phyloP scores from a whole-genome alignment of 2,113 vertebrate genomes.

The Hucho hucho region DNA sequence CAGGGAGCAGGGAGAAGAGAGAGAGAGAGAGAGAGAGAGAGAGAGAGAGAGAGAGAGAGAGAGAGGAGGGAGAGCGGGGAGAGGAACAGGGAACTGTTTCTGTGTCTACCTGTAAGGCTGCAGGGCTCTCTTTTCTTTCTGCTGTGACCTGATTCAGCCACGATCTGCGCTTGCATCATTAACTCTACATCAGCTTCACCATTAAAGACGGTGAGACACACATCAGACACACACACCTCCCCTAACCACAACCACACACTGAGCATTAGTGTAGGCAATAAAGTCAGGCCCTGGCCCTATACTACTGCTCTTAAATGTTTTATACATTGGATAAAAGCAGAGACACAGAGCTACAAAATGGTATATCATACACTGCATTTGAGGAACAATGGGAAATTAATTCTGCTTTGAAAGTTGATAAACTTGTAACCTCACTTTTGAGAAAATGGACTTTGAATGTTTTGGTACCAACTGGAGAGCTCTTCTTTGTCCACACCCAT shows the following conservation, averaged over 20 bases:
- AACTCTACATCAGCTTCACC: conserved; percentile 49
- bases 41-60: neutral
- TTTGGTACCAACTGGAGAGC: no score
- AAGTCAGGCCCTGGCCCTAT: no score
- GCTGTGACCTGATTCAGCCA: conserved; percentile 67
- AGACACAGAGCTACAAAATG: no score
- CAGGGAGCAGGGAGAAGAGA: neutral
- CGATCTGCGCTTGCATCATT: conserved; percentile 58
- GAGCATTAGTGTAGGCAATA: no score
- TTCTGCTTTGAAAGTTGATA: no score
- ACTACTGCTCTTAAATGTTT: no score
- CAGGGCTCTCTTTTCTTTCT: conserved; percentile 44
- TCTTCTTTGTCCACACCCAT: no score
- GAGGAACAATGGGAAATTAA: no score
- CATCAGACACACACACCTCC: neutral
- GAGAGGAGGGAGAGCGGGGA: neutral
- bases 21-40: neutral
- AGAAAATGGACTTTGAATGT: no score
- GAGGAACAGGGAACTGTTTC: neutral
- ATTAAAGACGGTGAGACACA: neutral
- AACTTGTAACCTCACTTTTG: no score
- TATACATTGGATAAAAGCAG: no score
- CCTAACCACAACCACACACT: neutral
- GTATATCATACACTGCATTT: no score
- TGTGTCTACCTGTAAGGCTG: conserved; percentile 20